Evolutionary conservation across 2,113 vertebrate genomes (phyloP).

Genomic region (Hippoglossus stenolepis): DNA sequence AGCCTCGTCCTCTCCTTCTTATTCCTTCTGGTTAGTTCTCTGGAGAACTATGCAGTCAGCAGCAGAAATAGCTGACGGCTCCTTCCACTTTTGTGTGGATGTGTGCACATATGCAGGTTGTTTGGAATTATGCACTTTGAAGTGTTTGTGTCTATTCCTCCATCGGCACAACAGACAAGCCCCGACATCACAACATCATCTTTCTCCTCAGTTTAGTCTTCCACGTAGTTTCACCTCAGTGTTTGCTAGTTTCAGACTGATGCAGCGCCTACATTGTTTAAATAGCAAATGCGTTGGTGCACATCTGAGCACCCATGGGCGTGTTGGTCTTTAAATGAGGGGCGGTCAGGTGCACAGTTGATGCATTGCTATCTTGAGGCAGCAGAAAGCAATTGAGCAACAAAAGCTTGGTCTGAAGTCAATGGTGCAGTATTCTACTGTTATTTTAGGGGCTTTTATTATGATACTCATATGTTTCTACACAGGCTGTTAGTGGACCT

Average conservation of each 20-base stretch:
- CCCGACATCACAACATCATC: too few relatives aligned
- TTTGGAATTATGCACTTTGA: not conserved
- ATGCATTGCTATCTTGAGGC: too few relatives aligned
- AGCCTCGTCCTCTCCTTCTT: slow-evolving; percentile 17
- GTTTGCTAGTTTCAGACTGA: not conserved
- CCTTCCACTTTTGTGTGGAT: not conserved
- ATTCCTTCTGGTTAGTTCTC: slow-evolving; percentile 29
- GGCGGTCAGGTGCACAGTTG: too few relatives aligned
- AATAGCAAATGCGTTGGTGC: not conserved
- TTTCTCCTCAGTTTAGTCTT: not conserved
- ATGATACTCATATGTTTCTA: too few relatives aligned
- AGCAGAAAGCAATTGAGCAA: too few relatives aligned
- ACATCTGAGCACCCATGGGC: too few relatives aligned
- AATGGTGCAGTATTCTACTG: too few relatives aligned
- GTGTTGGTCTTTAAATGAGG: too few relatives aligned
- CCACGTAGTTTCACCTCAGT: not conserved
- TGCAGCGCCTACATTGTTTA: not conserved
- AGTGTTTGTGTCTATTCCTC: not conserved
- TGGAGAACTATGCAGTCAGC: slow-evolving; percentile 24
- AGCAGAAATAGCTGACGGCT: slow-evolving; percentile 50
- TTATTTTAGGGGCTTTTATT: too few relatives aligned
- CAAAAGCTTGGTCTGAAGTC: too few relatives aligned
- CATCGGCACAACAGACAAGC: too few relatives aligned
- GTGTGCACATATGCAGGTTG: not conserved
- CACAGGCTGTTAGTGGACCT: too few relatives aligned